phyloP scores from a whole-genome alignment of 2,888 invertebrate genomes.

The Furcula furcula region DNA sequence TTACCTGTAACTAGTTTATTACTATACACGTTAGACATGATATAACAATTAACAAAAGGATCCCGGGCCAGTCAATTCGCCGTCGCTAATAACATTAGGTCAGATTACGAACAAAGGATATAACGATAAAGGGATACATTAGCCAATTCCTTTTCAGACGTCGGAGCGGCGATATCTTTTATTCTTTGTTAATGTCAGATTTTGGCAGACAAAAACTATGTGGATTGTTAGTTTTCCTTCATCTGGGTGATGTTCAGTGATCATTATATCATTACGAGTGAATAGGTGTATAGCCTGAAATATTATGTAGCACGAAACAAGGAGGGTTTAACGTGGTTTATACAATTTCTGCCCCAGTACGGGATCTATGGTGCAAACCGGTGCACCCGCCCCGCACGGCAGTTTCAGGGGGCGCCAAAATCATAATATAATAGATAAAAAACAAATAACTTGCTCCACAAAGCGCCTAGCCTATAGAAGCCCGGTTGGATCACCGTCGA shows the following conservation, averaged over 20 bases:
- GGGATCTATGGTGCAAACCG: no score
- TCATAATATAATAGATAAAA: no score
- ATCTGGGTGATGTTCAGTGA: neutral
- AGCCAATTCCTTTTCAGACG: slow-evolving; percentile 1
- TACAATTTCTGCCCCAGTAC: no score
- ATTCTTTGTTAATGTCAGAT: neutral
- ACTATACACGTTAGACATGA: neutral
- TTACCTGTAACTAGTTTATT: neutral
- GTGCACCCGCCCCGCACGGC: no score
- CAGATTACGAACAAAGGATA: slow-evolving; percentile 1
- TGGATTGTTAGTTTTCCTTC: neutral
- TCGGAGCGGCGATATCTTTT: neutral
- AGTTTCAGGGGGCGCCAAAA: no score
- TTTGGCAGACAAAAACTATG: neutral
- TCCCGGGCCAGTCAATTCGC: neutral
- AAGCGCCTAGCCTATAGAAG: no score
- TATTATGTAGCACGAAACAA: no score
- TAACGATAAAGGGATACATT: slow-evolving; percentile 1
- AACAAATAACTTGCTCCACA: no score
- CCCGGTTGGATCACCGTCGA: no score
- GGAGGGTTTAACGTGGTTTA: no score
- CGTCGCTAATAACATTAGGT: slow-evolving; percentile 2
- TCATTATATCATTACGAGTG: no score
- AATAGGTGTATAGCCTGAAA: no score
- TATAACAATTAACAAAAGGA: slow-evolving; percentile 1